These are phyloP conservation scores for Drosophila nigromelanica DNA, from an alignment of 1,140 invertebrate species.

Conservation along the genomic window DNA sequence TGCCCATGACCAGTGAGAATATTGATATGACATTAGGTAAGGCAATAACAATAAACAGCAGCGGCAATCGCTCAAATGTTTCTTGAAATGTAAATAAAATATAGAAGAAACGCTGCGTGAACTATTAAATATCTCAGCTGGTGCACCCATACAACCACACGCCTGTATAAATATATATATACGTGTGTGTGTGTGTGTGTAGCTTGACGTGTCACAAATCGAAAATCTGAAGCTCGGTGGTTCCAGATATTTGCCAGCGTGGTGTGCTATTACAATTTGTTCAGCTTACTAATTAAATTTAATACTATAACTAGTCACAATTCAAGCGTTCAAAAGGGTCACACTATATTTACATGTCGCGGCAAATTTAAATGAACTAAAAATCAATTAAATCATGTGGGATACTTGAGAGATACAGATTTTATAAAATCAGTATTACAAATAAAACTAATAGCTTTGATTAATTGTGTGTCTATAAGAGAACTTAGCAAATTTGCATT, in stretches of 20 bases:
- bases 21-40: constrained; percentile 93
- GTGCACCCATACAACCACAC: constrained; percentile 6
- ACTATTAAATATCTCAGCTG: constrained; percentile 25
- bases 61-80: not conserved
- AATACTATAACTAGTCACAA: not conserved
- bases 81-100: not conserved
- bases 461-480: too few relatives aligned
- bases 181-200: constrained; percentile 5
- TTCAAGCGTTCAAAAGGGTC: not conserved
- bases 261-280: constrained; percentile 4
- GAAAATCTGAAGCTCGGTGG: constrained; percentile 40
- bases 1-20: constrained; percentile 90
- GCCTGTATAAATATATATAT: constrained; percentile 2
- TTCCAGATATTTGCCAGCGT: constrained; percentile 35
- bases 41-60: constrained; percentile 19
- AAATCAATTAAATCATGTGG: not conserved
- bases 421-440: too few relatives aligned
- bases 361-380: not conserved
- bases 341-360: not conserved
- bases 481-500: too few relatives aligned
- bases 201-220: constrained; percentile 71
- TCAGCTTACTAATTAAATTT: not conserved
- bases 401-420: not conserved
- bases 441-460: too few relatives aligned
- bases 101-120: constrained; percentile 28